Evolutionary conservation across 1,140 invertebrate species (phyloP), one percentile per base, ranked within the genome.

Genomic region (Maconellicoccus hirsutus): DNA sequence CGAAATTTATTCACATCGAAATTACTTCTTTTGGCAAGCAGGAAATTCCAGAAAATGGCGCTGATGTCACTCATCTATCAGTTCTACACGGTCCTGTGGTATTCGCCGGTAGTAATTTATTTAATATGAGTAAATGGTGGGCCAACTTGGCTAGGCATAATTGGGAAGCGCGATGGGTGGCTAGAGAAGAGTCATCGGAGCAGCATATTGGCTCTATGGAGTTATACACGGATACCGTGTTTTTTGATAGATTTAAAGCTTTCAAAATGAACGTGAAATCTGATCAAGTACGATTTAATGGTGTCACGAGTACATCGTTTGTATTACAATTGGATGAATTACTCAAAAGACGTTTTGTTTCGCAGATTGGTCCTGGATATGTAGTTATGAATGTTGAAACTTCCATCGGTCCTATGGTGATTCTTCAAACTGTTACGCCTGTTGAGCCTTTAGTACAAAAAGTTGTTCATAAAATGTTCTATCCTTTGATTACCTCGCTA

Each of bases 1-100:
- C 4, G 3, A 33, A 33, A 33, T 33, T 33, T 12, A 33, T 33
- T 33, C 12, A 12, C 12, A 33, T 12, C 29, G 12, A 33, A 33
- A 33, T 33, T 33, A 12, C 3, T 33, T 12, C 10, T 29, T 42
- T 21, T 77, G n/a, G n/a, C n/a, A n/a, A n/a, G n/a, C n/a, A 95
- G 89, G 93, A 96, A 76, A 91, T 96, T 59, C 92, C 93, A 0
- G 93, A 96, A 79, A 96, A 96, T 76, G 93, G 92, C 0, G 90
- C 92, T 0, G 93, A 96, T 77, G 81, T 89, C 0, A 86, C 87
- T 0, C 61, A 96, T 77, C 80, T 96, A 12, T 84, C 83, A 70
- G 84, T 86, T 0, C 83, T 96, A 0, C 93, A 96, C 75, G 84
- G 83, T 25, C 79, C 84, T 21, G 77, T 82, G 33, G 78, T 89